A percentile compares a stretch with the other conserved stretches of the same genome.
Evolutionary conservation across 2,113 vertebrate genomes (phyloP).

Genomic region (Pongo pygmaeus): DNA sequence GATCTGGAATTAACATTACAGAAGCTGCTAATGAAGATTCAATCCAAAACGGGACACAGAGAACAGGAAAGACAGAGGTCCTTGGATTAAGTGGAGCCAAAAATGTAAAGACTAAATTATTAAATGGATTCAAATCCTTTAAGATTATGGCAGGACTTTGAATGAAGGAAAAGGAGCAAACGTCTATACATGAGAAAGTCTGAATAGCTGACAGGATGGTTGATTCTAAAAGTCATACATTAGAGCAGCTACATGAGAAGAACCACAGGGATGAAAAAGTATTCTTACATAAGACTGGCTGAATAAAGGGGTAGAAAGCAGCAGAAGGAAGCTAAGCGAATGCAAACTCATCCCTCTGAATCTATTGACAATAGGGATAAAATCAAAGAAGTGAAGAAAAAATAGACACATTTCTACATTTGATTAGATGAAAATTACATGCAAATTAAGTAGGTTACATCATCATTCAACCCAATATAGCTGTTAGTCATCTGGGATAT

Average conservation of each 20-base stretch:
- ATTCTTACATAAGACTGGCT: neutral
- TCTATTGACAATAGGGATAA: neutral
- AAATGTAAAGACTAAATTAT: neutral
- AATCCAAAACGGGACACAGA: neutral
- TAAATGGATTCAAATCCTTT: neutral
- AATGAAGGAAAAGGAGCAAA: neutral
- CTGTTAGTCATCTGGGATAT: conserved; percentile 63
- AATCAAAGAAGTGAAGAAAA: conserved; percentile 1
- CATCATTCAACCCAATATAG: conserved; percentile 24
- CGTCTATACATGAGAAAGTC: neutral
- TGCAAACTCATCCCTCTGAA: neutral
- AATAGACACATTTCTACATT: conserved; percentile 13
- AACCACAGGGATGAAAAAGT: neutral
- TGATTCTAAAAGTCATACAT: neutral
- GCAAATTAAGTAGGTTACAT: conserved; percentile 57
- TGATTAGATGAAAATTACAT: conserved; percentile 55
- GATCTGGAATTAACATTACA: neutral
- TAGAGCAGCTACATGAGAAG: neutral
- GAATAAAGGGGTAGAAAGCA: neutral
- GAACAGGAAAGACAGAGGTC: neutral
- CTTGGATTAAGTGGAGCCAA: neutral
- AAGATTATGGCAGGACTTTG: neutral
- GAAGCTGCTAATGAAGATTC: neutral
- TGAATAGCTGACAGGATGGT: neutral
- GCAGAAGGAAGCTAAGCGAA: neutral